Conservation (phyloP, 2,888 invertebrate species). For the Mesoligia furuncula region DNA sequence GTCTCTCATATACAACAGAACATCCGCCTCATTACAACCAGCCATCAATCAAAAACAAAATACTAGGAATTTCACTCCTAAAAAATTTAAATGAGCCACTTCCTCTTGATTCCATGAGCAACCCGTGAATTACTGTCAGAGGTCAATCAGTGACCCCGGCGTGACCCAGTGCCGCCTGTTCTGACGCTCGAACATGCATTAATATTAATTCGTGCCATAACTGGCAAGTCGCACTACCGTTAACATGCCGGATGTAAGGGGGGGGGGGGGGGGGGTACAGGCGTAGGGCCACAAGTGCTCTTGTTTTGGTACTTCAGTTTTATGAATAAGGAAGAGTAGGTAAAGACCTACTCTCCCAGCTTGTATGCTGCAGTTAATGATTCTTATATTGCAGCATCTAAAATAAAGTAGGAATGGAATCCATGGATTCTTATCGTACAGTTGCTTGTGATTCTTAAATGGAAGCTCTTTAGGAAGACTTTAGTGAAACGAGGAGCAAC, state of each 20-base stretch:
- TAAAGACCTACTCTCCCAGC: too few species aligned
- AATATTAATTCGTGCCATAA: conserved; percentile 64
- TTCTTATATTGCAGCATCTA: background rate
- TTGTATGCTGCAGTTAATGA: background rate
- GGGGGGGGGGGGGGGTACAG: background rate
- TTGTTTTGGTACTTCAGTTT: conserved; percentile 1
- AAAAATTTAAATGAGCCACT: conserved; percentile 29
- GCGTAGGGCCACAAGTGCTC: conserved; percentile 14
- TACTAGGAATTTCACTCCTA: conserved; percentile 14
- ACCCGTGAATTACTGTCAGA: conserved; percentile 36
- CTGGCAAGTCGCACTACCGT: conserved; percentile 44
- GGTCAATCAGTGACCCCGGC: conserved; percentile 58
- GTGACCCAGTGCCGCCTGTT: conserved; percentile 47
- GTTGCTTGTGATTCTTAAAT: background rate
- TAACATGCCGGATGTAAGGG: conserved; percentile 50
- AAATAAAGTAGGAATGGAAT: background rate
- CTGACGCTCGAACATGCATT: conserved; percentile 54
- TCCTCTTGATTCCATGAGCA: conserved; percentile 27
- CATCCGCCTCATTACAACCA: background rate
- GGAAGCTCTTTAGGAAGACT: background rate
- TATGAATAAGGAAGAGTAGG: conserved; percentile 14
- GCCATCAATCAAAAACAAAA: conserved; percentile 13
- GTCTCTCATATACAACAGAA: background rate
- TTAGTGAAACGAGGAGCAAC: too few species aligned
- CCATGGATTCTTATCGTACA: background rate